Evolutionary conservation across 2,113 vertebrate genomes (phyloP).

Genomic region (Prionailurus viverrinus): DNA sequence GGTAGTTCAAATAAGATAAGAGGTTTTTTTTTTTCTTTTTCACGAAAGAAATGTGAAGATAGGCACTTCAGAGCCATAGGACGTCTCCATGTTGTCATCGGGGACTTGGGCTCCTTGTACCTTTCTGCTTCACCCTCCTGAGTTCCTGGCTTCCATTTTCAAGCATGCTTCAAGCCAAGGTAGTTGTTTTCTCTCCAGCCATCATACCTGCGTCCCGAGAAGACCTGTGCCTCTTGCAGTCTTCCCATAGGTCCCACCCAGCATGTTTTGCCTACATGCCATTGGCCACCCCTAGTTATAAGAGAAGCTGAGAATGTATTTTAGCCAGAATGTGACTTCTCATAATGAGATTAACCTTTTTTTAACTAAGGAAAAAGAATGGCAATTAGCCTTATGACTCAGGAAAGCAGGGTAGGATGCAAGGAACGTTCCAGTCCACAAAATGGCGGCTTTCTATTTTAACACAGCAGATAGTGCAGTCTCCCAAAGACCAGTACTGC

Average conservation of each 20-base stretch:
- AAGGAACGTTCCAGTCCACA: not conserved
- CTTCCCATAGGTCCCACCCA: not conserved
- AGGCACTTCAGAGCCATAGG: not conserved
- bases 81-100: not conserved
- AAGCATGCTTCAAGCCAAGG: not conserved
- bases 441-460: conserved; percentile 2
- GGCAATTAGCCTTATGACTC: not conserved
- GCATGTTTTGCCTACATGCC: not conserved
- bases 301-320: not conserved
- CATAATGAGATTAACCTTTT: not conserved
- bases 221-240: not conserved
- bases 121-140: not conserved
- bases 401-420: not conserved
- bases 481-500: not conserved
- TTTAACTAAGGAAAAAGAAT: not conserved
- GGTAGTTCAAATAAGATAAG: conserved; percentile 1
- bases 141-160: not conserved
- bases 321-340: conserved; percentile 28
- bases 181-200: not conserved
- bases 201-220: not conserved
- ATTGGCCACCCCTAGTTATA: not conserved
- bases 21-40: conserved; percentile 7
- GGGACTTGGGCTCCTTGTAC: not conserved
- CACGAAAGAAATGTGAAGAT: not conserved
- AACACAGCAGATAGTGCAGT: not conserved